These are phyloP conservation scores for Plotosus lineatus DNA, from an alignment of 2,113 vertebrate species.

Conservation along the genomic window DNA sequence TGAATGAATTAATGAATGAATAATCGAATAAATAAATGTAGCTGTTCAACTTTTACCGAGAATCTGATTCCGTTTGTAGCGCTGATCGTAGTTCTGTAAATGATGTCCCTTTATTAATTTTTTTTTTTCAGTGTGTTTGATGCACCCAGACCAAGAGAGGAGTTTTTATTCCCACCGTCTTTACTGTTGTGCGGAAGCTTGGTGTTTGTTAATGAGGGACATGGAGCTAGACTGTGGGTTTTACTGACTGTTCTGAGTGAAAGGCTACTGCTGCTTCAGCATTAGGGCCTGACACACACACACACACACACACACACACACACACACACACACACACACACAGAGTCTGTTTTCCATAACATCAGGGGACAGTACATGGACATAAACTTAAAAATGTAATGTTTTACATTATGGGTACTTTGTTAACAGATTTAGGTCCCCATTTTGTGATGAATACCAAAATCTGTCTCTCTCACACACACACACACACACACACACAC, in stretches of 20 bases:
- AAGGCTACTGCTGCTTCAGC: slow-evolving; percentile 32
- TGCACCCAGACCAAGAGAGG: background rate
- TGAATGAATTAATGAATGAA: too few relatives aligned
- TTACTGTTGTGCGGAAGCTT: background rate
- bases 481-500: slow-evolving; percentile 20
- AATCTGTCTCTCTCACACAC: too few relatives aligned
- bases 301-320: background rate
- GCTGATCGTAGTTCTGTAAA: background rate
- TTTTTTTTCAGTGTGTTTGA: slow-evolving; percentile 3
- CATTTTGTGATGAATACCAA: too few relatives aligned
- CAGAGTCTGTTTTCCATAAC: too few relatives aligned
- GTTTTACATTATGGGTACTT: too few relatives aligned
- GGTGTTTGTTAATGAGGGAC: background rate
- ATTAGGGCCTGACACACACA: slow-evolving; percentile 14
- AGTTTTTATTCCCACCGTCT: background rate
- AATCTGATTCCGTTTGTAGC: background rate
- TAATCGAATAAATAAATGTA: too few relatives aligned
- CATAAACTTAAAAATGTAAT: too few relatives aligned
- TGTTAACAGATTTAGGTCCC: too few relatives aligned
- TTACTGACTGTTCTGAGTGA: slow-evolving; percentile 21
- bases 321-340: slow-evolving; percentile 21
- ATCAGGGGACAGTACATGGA: too few relatives aligned
- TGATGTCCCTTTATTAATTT: background rate
- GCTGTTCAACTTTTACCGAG: slow-evolving; percentile 26
- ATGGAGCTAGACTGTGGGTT: background rate